phyloP scores from a whole-genome alignment of 2,888 invertebrate genomes.

The Hyppa rectilinea region DNA sequence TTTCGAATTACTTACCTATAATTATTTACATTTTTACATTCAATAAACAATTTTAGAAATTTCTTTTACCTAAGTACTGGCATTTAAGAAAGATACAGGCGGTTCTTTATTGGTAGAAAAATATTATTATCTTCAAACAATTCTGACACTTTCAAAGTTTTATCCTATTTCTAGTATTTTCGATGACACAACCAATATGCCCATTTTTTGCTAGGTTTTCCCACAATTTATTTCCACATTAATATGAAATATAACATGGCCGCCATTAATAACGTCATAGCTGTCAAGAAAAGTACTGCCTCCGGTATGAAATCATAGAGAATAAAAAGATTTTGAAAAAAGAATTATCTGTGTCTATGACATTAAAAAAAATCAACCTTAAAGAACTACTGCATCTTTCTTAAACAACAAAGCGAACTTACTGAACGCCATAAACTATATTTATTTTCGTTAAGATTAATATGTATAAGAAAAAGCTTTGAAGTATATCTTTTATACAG shows the following conservation, averaged over 20 bases:
- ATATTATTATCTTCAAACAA: too few species aligned
- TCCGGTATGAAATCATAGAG: constrained; percentile 12
- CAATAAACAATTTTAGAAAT: constrained; percentile 54
- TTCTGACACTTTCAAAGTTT: too few species aligned
- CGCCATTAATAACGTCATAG: constrained; percentile 21
- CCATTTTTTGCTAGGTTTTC: not conserved
- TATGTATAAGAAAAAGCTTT: constrained; percentile 53
- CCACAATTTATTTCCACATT: constrained; percentile 32
- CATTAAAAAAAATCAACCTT: too few species aligned
- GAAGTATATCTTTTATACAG: constrained; percentile 51
- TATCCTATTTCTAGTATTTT: not conserved
- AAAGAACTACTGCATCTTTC: constrained; percentile 32
- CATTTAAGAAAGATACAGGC: constrained; percentile 37
- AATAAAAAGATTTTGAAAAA: not conserved
- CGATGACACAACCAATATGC: not conserved
- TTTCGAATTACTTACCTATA: constrained; percentile 65
- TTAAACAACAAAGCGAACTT: constrained; percentile 29
- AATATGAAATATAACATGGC: constrained; percentile 28
- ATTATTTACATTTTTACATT: constrained; percentile 74
- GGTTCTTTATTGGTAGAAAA: not conserved
- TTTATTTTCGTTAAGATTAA: constrained; percentile 42
- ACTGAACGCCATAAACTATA: constrained; percentile 38
- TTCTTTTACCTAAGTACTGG: constrained; percentile 53
- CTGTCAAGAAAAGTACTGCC: constrained; percentile 2
- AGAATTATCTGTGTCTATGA: not conserved